Base-by-base conservation (phyloP, 2,797 vertebrate genomes). In the Xiphophorus birchmanni region DNA sequence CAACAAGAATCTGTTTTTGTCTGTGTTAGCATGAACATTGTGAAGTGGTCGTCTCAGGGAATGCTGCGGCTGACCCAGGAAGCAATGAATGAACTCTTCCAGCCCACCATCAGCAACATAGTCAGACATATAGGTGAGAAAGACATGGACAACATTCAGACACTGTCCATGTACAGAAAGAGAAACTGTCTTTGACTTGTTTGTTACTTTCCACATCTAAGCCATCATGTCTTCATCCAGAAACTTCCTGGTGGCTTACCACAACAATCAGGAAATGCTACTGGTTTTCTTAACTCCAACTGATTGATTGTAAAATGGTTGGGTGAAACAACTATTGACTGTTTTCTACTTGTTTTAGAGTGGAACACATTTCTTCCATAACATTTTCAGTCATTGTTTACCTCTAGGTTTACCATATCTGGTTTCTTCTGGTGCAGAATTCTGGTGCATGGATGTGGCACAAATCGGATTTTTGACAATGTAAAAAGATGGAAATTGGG, bases 21-120 rank as follows among this genome's bases (percentile, higher is more conserved):
- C 42, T 83, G 42, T 83, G 44, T 29, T 92, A 99, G 98, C 0
- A 96, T 98, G 92, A 98, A 98, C 91, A 96, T 97, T 23, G 97
- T 99, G 88, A 99, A 98, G 93, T 99, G 98, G 98, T 99, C 98
- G 0, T 99, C 98, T 0, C 98, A 99, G 90, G 98, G 98, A 77
- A 99, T 99, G 98, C 95, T 99, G 90, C 94, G 97, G 58, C 96
- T 99, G 88, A 97, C 97, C 0, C 93, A 97, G 0, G 98, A 99
- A 82, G 98, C 98, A 86, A 98, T 98, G 96, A 97, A 96, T 0
- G 97, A 99, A 83, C 97, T 99, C 87, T 99, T 99, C 95, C 98
- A 99, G 92, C 98, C 98, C 8, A 99, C 98, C 8, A 95, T 99
- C 91, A 90, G 63, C 75, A 97, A 97, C 56, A 98, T 99, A 72